A percentile compares a stretch with the other conserved stretches of the same genome.
phyloP scores from a whole-genome alignment of 2,113 vertebrate genomes.

The Pantherophis guttatus region DNA sequence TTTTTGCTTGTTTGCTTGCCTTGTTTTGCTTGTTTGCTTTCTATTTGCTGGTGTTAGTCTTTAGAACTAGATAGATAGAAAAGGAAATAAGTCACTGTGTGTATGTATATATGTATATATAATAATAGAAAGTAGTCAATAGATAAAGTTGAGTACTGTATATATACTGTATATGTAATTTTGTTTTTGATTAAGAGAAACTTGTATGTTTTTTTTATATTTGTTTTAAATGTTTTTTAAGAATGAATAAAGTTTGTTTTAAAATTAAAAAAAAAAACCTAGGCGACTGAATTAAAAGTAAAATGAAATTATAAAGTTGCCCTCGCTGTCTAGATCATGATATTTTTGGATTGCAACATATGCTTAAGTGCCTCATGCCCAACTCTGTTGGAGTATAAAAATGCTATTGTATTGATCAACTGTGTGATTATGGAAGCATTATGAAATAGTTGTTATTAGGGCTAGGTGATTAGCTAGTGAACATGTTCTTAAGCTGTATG shows the following conservation, averaged over 20 bases:
- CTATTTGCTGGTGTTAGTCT: too few relatives aligned
- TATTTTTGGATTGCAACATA: neutral
- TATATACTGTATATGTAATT: too few relatives aligned
- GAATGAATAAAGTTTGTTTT: too few relatives aligned
- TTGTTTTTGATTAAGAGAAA: too few relatives aligned
- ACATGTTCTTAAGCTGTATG: neutral
- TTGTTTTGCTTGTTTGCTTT: neutral
- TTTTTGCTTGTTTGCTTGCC: neutral
- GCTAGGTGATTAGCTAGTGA: neutral
- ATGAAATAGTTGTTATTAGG: neutral
- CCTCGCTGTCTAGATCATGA: neutral
- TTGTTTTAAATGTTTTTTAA: too few relatives aligned
- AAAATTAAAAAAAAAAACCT: too few relatives aligned
- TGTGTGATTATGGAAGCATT: neutral
- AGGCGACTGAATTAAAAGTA: neutral
- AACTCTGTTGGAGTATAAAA: neutral
- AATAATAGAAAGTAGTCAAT: too few relatives aligned
- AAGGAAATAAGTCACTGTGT: too few relatives aligned
- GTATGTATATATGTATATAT: too few relatives aligned
- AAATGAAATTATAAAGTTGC: neutral
- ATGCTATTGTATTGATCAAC: neutral
- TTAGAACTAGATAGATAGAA: too few relatives aligned
- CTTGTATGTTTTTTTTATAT: too few relatives aligned
- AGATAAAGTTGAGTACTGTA: too few relatives aligned
- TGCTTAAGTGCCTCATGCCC: neutral